Base-by-base conservation (phyloP, 2,113 vertebrate genomes). In the Falco punctatus region DNA sequence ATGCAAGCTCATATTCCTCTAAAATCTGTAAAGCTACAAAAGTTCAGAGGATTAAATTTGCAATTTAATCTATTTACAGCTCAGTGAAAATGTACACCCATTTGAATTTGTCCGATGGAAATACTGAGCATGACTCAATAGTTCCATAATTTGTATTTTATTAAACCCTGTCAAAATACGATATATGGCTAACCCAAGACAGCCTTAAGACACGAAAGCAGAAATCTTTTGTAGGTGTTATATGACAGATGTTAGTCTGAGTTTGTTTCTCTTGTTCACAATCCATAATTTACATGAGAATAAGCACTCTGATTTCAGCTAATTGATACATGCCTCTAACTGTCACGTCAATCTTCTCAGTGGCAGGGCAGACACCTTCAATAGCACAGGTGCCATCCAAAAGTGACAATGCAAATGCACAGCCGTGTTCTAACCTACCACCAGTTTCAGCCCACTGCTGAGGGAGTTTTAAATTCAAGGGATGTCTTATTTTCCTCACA, bases 141-240 rank as follows among this genome's bases (percentile, higher is more conserved):
- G 64, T 91, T 93, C 85, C 16, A 30, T 98, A 93, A 95, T 97
- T 95, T 93, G 78, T 97, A 86, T 97, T 98, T 96, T 96, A 96
- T 96, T 94, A 95, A 97, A 96, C 74, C 30, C 66, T 94, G 97
- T 96, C 96, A 97, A 97, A 97, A 97, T 94, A 95, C 28, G 0
- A 96, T 97, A 97, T 95, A 92, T 88, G 93, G 93, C 91, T 95
- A 94, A 96, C 71, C 67, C 49, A 81, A 96, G 91, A 81, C 82
- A 92, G 78, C 81, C 81, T 42, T 92, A 55, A 94, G 82, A 96
- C 92, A 86, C 3, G 7, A 95, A 97, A 95, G 62, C 57, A 81
- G 86, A 95, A 96, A 96, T 91, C 71, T 83, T 87, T 95, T 94
- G 91, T 97, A 94, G 95, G 94, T 97, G 93, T 86, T 91, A 15